A percentile compares a stretch with the other conserved stretches of the same genome.
phyloP scores from a whole-genome alignment of 2,113 vertebrate genomes.

The Rhinolophus sinicus region DNA sequence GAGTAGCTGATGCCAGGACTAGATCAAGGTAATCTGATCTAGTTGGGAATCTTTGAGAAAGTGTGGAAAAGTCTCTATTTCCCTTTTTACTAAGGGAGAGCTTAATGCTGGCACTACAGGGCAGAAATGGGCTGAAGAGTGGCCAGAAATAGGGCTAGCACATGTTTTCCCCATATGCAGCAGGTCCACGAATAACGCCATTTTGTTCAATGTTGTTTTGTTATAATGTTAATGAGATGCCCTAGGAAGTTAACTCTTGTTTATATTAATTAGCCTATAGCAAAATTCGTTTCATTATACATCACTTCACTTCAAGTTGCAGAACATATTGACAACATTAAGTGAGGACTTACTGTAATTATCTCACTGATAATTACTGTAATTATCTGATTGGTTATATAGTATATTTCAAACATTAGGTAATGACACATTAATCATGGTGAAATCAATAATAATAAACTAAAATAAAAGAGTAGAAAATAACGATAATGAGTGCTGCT shows the following conservation, averaged over 20 bases:
- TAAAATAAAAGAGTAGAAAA: slow-evolving; percentile 20
- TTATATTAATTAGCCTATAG: neutral
- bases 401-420: neutral
- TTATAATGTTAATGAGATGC: neutral
- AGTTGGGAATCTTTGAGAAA: neutral
- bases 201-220: neutral
- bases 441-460: slow-evolving; percentile 38
- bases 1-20: neutral
- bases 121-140: neutral
- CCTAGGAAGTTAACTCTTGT: neutral
- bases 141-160: neutral
- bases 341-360: neutral
- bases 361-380: neutral
- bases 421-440: neutral
- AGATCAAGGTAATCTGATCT: neutral
- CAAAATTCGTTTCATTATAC: neutral
- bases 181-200: neutral
- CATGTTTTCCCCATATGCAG: neutral
- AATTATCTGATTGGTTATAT: neutral
- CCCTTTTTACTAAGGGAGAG: neutral
- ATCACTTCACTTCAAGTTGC: neutral
- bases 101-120: neutral
- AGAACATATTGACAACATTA: neutral
- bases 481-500: neutral
- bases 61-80: neutral